phyloP scores from a whole-genome alignment of 1,140 invertebrate species.

The Heliconius hewitsoni region DNA sequence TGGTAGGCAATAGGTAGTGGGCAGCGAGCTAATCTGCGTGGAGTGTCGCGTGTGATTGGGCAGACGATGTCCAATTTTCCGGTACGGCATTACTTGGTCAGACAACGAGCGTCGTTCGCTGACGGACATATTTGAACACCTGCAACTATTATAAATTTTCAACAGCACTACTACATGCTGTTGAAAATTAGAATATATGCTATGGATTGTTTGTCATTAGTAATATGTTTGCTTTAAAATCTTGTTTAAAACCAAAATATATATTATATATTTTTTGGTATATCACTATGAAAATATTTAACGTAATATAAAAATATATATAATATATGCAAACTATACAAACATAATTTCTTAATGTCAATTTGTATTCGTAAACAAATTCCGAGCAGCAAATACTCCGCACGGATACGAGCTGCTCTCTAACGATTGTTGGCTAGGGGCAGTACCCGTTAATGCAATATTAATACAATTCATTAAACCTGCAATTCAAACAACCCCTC shows the following conservation, averaged over 20 bases:
- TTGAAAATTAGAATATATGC: background rate
- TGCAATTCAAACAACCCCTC: constrained; percentile 72
- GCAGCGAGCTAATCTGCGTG: constrained; percentile 74
- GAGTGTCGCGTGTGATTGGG: constrained; percentile 79
- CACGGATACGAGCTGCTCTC: constrained; percentile 44
- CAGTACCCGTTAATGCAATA: constrained; percentile 80
- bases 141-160: constrained; percentile 21
- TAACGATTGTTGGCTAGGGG: constrained; percentile 75
- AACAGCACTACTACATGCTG: background rate
- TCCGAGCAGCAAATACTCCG: constrained; percentile 61
- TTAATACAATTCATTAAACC: constrained; percentile 83
- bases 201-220: background rate
- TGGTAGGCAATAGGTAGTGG: constrained; percentile 47
- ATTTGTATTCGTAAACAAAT: constrained; percentile 80
- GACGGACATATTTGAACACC: constrained; percentile 57
- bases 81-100: constrained; percentile 69
- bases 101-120: constrained; percentile 59
- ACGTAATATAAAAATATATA: background rate
- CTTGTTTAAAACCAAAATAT: too few species aligned
- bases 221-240: constrained; percentile 9
- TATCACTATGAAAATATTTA: background rate
- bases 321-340: constrained; percentile 16
- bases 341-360: constrained; percentile 58
- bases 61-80: constrained; percentile 79
- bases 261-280: too few species aligned